Evolutionary conservation across 2,113 vertebrate species (phyloP).

Genomic region (Columbina picui): DNA sequence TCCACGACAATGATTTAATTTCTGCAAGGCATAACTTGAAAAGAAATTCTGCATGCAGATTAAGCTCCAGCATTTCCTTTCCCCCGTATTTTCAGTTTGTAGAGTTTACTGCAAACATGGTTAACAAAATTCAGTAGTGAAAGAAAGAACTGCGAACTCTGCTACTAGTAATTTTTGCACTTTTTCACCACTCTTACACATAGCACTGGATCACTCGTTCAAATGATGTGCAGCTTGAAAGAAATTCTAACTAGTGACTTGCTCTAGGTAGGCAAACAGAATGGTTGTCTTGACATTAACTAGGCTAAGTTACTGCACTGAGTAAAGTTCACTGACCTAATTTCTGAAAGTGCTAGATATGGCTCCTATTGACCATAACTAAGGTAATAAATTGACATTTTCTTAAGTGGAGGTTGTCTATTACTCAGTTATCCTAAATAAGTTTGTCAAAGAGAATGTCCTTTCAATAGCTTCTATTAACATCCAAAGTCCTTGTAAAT

Average conservation of each 20-base stretch:
- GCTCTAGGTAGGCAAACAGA: background rate
- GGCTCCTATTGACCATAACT: background rate
- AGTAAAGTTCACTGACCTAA: background rate
- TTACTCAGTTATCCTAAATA: background rate
- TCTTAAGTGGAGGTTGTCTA: background rate
- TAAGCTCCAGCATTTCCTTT: background rate
- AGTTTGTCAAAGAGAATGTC: background rate
- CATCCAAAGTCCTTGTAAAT: background rate
- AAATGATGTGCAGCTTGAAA: background rate
- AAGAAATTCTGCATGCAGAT: background rate
- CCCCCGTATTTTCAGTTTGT: background rate
- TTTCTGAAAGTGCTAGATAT: background rate
- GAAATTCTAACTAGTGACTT: background rate
- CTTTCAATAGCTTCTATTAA: background rate
- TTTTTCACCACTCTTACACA: background rate
- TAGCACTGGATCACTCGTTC: background rate
- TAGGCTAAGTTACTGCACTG: background rate
- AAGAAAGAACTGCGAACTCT: background rate
- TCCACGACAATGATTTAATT: background rate
- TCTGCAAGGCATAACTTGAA: background rate
- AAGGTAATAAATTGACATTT: background rate
- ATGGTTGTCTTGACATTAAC: background rate
- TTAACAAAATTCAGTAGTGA: background rate
- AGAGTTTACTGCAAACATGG: background rate
- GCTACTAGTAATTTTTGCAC: background rate